A percentile compares a stretch with the other conserved stretches of the same genome.
phyloP scores from a whole-genome alignment of 64 coral and sea anemone genomes.

The Dendronephthya gigantea region DNA sequence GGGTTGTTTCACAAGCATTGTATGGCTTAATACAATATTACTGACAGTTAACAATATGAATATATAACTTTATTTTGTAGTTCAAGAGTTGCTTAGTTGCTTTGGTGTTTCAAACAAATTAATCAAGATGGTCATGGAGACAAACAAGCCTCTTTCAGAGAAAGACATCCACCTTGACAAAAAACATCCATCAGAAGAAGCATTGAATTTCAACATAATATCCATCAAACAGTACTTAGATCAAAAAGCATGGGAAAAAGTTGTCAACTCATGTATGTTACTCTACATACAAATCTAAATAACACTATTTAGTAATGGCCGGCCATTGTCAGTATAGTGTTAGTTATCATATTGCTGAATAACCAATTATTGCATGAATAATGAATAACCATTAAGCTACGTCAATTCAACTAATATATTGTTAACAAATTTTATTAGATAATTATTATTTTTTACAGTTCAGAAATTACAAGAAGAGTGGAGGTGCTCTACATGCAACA shows the following conservation, averaged over 20 bases:
- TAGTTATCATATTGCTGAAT: too few relatives aligned
- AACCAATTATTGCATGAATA: too few relatives aligned
- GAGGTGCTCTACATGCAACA: conserved; percentile 12
- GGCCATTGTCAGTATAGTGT: too few relatives aligned
- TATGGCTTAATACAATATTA: neutral
- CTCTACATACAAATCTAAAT: too few relatives aligned
- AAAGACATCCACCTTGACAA: conserved; percentile 17
- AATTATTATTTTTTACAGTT: too few relatives aligned
- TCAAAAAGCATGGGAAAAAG: conserved; percentile 18
- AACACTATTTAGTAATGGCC: too few relatives aligned
- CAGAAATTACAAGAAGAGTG: conserved; percentile 1
- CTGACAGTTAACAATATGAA: neutral
- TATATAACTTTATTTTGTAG: neutral
- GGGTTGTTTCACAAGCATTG: too few relatives aligned
- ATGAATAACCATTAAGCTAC: too few relatives aligned
- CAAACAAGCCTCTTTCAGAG: neutral
- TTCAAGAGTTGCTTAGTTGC: too few relatives aligned
- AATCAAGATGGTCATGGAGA: neutral
- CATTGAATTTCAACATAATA: neutral
- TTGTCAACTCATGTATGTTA: neutral
- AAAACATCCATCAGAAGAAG: neutral
- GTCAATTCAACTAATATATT: too few relatives aligned
- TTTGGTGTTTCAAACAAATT: neutral
- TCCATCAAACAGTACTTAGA: conserved; percentile 14
- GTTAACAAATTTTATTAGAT: too few relatives aligned